Percentiles rank a stretch among this genome's conserved stretches.
These are phyloP conservation scores for Selenia dentaria DNA, from an alignment of 2,888 invertebrate species.

Conservation along the genomic window DNA sequence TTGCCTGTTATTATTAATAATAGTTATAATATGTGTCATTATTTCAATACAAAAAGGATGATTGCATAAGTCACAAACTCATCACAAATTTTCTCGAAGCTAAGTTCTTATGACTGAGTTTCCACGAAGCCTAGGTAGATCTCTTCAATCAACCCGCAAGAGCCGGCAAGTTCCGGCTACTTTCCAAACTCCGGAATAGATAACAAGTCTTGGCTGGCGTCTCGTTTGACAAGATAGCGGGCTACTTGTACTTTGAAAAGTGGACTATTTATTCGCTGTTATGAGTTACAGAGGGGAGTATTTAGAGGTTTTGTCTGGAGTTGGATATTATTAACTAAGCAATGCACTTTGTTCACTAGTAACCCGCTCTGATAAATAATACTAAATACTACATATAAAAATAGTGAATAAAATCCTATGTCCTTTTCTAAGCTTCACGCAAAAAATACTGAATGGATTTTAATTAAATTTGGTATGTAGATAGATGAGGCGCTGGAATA, in stretches of 20 bases:
- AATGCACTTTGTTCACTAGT: too few species aligned
- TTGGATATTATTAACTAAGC: not conserved
- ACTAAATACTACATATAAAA: too few species aligned
- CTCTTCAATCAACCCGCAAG: slow-evolving; percentile 18
- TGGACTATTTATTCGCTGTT: slow-evolving; percentile 7
- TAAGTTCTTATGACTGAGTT: slow-evolving; percentile 2
- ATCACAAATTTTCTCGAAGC: not conserved
- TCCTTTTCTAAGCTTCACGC: too few species aligned
- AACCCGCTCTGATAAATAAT: too few species aligned
- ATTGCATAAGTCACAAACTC: not conserved
- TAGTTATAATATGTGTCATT: too few species aligned
- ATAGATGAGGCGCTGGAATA: too few species aligned
- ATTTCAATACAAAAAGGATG: too few species aligned
- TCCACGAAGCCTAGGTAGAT: slow-evolving; percentile 12
- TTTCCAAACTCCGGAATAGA: slow-evolving; percentile 16
- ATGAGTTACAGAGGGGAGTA: not conserved
- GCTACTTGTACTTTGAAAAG: slow-evolving; percentile 5
- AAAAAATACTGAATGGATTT: too few species aligned
- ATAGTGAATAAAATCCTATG: too few species aligned
- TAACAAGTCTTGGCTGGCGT: slow-evolving; percentile 14
- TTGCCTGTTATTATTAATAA: too few species aligned
- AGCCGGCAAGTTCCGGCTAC: slow-evolving; percentile 9
- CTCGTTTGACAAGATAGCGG: slow-evolving; percentile 10
- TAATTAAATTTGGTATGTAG: too few species aligned
- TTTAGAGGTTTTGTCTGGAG: not conserved